phyloP scores from a whole-genome alignment of 2,888 invertebrate species.

The Rotaria sp. region DNA sequence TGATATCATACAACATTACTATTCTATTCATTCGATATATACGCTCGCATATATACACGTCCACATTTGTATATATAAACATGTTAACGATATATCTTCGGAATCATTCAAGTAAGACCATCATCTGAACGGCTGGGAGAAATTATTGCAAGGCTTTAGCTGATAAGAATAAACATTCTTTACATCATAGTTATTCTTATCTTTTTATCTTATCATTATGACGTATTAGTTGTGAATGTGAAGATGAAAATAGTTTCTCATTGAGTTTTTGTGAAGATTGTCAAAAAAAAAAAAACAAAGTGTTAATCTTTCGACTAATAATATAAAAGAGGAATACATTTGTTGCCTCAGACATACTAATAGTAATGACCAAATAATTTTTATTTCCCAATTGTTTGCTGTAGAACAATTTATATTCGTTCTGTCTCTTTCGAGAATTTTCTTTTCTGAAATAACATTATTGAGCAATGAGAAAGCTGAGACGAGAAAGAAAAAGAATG shows the following conservation, averaged over 20 bases:
- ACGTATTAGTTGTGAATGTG: background rate
- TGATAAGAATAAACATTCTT: background rate
- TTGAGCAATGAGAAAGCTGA: background rate
- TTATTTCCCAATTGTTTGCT: background rate
- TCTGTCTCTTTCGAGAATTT: background rate
- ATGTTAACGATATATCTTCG: background rate
- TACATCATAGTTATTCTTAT: background rate
- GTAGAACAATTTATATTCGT: background rate
- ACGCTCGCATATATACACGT: background rate
- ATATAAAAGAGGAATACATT: background rate
- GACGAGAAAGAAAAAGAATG: background rate
- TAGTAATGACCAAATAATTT: background rate
- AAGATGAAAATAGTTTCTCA: background rate
- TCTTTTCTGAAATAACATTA: background rate
- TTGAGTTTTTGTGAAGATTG: background rate
- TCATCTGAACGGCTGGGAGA: background rate
- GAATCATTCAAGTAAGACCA: conserved; percentile 9
- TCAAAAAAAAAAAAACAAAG: background rate
- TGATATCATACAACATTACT: background rate
- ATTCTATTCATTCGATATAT: background rate
- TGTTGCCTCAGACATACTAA: background rate
- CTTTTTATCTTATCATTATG: background rate
- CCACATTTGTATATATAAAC: background rate
- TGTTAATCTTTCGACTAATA: background rate
- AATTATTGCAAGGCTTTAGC: background rate